Conservation (phyloP, 2,797 vertebrate genomes). For the Pyrocephalus nanus region DNA sequence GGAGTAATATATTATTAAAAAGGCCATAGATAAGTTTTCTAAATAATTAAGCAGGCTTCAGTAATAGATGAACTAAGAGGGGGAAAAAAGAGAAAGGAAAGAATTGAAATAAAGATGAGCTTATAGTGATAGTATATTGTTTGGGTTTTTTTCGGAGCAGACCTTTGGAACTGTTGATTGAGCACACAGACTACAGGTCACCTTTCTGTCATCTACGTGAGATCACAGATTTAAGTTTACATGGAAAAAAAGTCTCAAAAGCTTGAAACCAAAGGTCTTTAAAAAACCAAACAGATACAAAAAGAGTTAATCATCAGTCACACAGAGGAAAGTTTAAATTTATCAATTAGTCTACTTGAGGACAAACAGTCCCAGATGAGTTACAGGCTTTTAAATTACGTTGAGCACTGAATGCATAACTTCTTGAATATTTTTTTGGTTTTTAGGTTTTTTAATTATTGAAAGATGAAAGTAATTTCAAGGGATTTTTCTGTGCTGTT, state of each 20-base stretch:
- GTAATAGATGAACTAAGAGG: slow-evolving; percentile 60
- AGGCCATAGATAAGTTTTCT: slow-evolving; percentile 73
- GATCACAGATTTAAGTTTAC: neutral
- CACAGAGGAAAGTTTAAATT: neutral
- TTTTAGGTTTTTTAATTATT: neutral
- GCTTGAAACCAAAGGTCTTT: neutral
- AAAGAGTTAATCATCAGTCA: neutral
- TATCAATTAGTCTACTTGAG: neutral
- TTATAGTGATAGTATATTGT: neutral
- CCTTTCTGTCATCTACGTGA: neutral
- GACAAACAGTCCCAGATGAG: neutral
- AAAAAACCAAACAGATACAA: neutral
- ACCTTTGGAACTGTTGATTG: neutral
- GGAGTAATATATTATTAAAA: slow-evolving; percentile 78
- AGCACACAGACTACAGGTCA: neutral
- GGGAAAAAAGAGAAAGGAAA: neutral
- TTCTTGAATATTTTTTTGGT: neutral
- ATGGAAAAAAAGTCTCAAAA: neutral
- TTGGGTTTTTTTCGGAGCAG: neutral
- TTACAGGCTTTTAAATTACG: neutral
- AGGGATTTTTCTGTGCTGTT: neutral
- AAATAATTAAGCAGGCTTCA: slow-evolving; percentile 90
- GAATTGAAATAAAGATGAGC: slow-evolving; percentile 6
- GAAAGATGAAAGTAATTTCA: neutral
- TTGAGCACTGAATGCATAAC: neutral